phyloP scores from a whole-genome alignment of 2,797 vertebrate species.

The Neosalanx taihuensis region DNA sequence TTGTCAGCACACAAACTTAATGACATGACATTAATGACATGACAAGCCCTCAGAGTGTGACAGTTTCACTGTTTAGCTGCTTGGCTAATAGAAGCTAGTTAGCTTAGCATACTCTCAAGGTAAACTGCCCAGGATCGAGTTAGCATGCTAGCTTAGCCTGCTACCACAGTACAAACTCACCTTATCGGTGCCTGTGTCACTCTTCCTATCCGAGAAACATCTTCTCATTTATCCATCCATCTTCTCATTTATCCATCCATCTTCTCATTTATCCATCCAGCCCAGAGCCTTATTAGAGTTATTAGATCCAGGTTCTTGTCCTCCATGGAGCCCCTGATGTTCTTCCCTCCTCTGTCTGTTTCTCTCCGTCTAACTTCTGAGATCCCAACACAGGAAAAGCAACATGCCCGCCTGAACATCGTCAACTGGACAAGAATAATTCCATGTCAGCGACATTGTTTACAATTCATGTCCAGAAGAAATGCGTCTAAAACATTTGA shows the following conservation, averaged over 20 bases:
- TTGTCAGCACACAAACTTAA: neutral
- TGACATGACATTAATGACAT: neutral
- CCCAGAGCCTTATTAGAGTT: slow-evolving; percentile 24
- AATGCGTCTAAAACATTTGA: neutral
- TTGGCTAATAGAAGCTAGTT: slow-evolving; percentile 5
- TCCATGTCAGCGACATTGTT: slow-evolving; percentile 12
- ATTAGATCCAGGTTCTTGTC: slow-evolving; percentile 35
- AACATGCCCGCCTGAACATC: slow-evolving; percentile 37
- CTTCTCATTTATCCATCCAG: slow-evolving; percentile 27
- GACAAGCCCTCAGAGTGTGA: neutral
- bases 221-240: slow-evolving; percentile 28
- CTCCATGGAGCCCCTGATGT: slow-evolving; percentile 27
- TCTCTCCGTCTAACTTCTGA: slow-evolving; percentile 54
- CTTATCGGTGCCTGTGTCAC: slow-evolving; percentile 50
- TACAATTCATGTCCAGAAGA: slow-evolving; percentile 4
- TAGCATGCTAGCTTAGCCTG: slow-evolving; percentile 15
- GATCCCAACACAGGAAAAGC: slow-evolving; percentile 32
- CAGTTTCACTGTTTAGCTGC: neutral
- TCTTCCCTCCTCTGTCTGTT: slow-evolving; percentile 45
- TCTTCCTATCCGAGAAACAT: slow-evolving; percentile 39
- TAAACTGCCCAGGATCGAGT: slow-evolving; percentile 5
- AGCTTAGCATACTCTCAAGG: slow-evolving; percentile 10
- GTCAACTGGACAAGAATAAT: slow-evolving; percentile 33
- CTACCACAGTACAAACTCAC: slow-evolving; percentile 46
- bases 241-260: slow-evolving; percentile 28